These are phyloP conservation scores for Zosterops pallidus DNA, from an alignment of 2,113 vertebrate species.

Conservation along the genomic window DNA sequence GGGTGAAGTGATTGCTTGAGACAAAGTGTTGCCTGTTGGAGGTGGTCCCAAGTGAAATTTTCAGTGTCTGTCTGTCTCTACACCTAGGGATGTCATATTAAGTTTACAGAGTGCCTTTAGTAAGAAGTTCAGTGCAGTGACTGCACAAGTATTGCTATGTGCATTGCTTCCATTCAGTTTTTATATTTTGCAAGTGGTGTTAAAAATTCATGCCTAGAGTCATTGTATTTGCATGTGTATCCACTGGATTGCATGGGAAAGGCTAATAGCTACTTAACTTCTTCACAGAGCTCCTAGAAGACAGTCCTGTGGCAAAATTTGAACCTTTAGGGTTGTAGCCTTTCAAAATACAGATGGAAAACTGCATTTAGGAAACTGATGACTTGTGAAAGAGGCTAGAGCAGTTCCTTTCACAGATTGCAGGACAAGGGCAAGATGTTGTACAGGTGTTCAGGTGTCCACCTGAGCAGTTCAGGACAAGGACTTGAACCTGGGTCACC, in stretches of 20 bases:
- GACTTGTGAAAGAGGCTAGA: not conserved
- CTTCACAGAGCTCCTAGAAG: not conserved
- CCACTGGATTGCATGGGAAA: not conserved
- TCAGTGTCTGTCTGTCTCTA: not conserved
- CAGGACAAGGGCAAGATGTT: not conserved
- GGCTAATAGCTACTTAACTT: not conserved
- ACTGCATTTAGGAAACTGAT: not conserved
- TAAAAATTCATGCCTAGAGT: not conserved
- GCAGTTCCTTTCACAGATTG: not conserved
- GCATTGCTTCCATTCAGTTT: not conserved
- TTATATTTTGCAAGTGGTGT: not conserved
- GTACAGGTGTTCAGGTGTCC: not conserved
- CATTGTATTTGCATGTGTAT: not conserved
- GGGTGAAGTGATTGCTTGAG: constrained; percentile 2
- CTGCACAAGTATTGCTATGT: not conserved
- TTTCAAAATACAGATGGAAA: not conserved
- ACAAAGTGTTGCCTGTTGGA: constrained; percentile 37
- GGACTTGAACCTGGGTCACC: not conserved
- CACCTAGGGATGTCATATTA: not conserved
- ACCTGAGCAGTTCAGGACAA: not conserved
- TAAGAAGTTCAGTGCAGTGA: not conserved
- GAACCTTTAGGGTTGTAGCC: not conserved
- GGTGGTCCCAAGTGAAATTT: not conserved
- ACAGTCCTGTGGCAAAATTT: not conserved
- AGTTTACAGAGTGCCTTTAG: not conserved